Conservation (phyloP, 1,140 invertebrate genomes). For the Cyphomyrmex costatus region DNA sequence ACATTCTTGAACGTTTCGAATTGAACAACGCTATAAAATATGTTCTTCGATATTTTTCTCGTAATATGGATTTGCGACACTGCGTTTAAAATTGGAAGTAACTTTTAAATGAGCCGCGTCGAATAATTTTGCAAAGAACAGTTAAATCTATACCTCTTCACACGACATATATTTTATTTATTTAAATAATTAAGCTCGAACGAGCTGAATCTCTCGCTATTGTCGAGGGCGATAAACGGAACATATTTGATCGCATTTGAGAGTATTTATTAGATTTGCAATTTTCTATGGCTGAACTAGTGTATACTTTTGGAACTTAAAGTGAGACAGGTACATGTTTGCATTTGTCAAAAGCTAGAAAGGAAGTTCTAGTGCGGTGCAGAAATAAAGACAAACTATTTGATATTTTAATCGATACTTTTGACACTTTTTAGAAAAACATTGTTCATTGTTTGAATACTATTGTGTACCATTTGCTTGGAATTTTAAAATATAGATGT, state of each 20-base stretch:
- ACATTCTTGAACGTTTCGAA: not conserved
- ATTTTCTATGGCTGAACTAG: too few relatives aligned
- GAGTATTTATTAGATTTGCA: not conserved
- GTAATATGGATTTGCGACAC: too few relatives aligned
- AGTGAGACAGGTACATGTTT: too few relatives aligned
- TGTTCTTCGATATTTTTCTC: not conserved
- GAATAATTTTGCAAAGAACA: not conserved
- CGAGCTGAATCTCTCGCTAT: not conserved
- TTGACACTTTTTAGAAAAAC: not conserved
- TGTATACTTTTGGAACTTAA: too few relatives aligned
- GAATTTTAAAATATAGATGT: not conserved
- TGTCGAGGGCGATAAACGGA: not conserved
- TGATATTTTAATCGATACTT: not conserved
- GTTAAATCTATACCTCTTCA: not conserved
- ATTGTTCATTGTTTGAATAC: not conserved
- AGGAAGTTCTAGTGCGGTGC: too few relatives aligned
- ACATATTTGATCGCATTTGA: not conserved
- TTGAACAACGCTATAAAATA: not conserved
- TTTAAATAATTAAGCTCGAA: not conserved
- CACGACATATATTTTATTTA: not conserved
- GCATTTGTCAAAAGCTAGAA: too few relatives aligned
- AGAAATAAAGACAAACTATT: too few relatives aligned
- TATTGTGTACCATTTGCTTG: not conserved
- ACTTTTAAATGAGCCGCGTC: not conserved
- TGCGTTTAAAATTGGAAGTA: not conserved